Percentiles rank a stretch among this genome's conserved stretches.
Conservation (phyloP, 1,140 invertebrate species). For the Eriocheir sinensis region DNA sequence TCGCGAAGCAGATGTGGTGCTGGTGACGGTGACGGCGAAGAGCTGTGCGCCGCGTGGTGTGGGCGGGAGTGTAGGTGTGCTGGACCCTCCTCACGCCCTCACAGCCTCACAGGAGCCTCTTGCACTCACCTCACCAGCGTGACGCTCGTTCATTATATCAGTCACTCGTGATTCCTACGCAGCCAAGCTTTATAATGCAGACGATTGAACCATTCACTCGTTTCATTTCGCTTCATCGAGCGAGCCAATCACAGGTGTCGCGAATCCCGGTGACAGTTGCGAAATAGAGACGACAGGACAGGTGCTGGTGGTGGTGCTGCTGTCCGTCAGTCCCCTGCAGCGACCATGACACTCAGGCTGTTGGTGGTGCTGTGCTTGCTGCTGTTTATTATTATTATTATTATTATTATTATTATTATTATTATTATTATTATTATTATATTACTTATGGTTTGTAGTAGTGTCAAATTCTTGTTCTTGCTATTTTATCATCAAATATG, state of each 20-base stretch:
- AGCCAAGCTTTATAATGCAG: too few relatives aligned
- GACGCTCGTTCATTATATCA: slow-evolving; percentile 23
- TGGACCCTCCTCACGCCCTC: not conserved
- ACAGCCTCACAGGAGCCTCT: not conserved
- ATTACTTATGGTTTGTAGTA: too few relatives aligned
- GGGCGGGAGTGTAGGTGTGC: slow-evolving; percentile 28
- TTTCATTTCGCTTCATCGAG: too few relatives aligned
- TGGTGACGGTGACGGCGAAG: not conserved
- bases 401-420: slow-evolving; percentile 52
- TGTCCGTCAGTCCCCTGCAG: not conserved
- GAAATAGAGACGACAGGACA: not conserved
- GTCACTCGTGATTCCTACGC: not conserved
- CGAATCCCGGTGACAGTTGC: not conserved
- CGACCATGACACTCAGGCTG: not conserved
- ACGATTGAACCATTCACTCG: too few relatives aligned
- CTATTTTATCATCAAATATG: not conserved
- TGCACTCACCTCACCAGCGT: not conserved
- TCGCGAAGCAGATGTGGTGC: slow-evolving; percentile 54
- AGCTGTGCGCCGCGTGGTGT: not conserved
- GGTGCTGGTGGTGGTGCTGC: not conserved
- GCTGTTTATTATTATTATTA: slow-evolving; percentile 43
- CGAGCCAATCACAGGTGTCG: not conserved
- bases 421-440: slow-evolving; percentile 33
- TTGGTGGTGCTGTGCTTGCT: not conserved
- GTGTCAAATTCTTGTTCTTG: not conserved